These are phyloP conservation scores for Cepaea hortensis DNA, from an alignment of 2,888 invertebrate genomes.

Conservation along the genomic window DNA sequence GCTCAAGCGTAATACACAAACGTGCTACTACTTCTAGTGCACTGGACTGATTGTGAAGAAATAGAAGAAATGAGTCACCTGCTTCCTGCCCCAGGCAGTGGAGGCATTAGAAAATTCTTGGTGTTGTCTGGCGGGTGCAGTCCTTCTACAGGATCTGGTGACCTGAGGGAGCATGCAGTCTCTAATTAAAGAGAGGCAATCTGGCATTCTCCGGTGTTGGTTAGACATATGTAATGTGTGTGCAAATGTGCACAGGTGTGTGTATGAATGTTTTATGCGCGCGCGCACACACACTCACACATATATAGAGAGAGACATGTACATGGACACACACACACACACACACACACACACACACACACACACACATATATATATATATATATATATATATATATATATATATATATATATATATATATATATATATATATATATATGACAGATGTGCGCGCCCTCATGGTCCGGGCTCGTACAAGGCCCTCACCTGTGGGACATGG, in stretches of 20 bases:
- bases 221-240: too few species aligned
- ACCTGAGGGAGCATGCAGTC: not conserved
- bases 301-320: not conserved
- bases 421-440: not conserved
- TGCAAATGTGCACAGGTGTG: too few species aligned
- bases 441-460: too few species aligned
- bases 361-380: not conserved
- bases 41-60: not conserved
- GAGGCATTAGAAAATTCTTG: constrained; percentile 68
- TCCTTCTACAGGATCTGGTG: constrained; percentile 28
- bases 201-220: too few species aligned
- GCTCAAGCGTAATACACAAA: too few species aligned
- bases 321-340: not conserved
- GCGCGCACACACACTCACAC: not conserved
- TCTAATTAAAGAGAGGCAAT: too few species aligned
- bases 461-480: too few species aligned
- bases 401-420: not conserved
- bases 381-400: not conserved
- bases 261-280: too few species aligned
- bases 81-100: constrained; percentile 71
- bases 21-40: too few species aligned
- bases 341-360: not conserved
- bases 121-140: constrained; percentile 61
- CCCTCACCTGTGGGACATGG: too few species aligned
- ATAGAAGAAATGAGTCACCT: constrained; percentile 58